phyloP scores from a whole-genome alignment of 2,797 vertebrate species.

The Microchirus variegatus region DNA sequence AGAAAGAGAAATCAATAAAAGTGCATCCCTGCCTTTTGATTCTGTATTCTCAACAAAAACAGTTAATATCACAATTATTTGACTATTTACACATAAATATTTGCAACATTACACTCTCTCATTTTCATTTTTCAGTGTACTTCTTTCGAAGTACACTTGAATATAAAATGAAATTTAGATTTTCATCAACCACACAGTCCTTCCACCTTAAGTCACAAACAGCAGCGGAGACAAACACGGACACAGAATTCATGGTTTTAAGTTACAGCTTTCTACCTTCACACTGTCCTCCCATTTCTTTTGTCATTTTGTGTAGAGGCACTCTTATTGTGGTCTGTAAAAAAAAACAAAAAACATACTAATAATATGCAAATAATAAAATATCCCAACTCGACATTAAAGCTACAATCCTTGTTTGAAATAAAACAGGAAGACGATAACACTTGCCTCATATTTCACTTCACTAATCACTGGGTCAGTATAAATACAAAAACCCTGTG shows the following conservation, averaged over 20 bases:
- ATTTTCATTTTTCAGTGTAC: conserved; percentile 52
- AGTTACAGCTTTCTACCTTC: not conserved
- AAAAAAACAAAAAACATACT: conserved; percentile 6
- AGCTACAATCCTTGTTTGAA: conserved; percentile 46
- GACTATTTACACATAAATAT: conserved; percentile 63
- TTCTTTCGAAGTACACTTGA: conserved; percentile 83
- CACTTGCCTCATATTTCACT: conserved; percentile 18
- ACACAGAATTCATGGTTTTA: conserved; percentile 4
- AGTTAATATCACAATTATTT: conserved; percentile 58
- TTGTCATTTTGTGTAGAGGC: conserved; percentile 43
- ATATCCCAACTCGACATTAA: conserved; percentile 42
- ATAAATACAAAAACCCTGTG: not conserved
- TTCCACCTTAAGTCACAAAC: conserved; percentile 39
- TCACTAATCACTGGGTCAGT: conserved; percentile 6
- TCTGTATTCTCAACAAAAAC: conserved; percentile 33
- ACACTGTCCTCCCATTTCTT: conserved; percentile 15
- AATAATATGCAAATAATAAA: conserved; percentile 13
- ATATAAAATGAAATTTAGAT: conserved; percentile 66
- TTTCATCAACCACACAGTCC: conserved; percentile 39
- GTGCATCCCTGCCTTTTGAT: conserved; percentile 50
- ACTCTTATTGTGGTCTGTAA: conserved; percentile 57
- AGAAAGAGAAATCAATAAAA: conserved; percentile 20
- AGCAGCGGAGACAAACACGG: conserved; percentile 18
- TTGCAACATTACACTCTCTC: conserved; percentile 48
- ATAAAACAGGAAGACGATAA: conserved; percentile 25